A percentile compares a stretch with the other conserved stretches of the same genome.
Evolutionary conservation across 2,797 vertebrate species (phyloP).

Genomic region (Lagorchestes hirsutus): DNA sequence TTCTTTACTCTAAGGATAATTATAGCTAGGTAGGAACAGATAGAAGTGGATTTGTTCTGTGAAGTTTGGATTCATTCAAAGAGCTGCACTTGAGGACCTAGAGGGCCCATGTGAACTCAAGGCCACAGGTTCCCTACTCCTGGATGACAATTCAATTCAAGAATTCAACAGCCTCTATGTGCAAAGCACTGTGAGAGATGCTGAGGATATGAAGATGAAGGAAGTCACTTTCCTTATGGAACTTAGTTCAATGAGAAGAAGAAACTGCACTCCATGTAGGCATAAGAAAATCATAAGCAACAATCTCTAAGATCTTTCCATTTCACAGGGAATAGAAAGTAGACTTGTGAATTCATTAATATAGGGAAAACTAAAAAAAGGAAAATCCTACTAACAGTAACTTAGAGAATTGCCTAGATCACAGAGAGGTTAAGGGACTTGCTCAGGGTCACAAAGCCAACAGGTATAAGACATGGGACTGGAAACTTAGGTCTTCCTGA

Average conservation of each 20-base stretch:
- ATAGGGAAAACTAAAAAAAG: background rate
- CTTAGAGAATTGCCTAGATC: background rate
- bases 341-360: background rate
- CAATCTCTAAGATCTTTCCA: conserved; percentile 15
- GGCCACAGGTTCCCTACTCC: no score
- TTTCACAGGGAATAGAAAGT: background rate
- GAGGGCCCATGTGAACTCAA: no score
- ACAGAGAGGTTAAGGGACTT: background rate
- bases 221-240: background rate
- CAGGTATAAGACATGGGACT: background rate
- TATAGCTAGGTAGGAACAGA: background rate
- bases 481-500: background rate
- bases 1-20: conserved; percentile 12
- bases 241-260: background rate
- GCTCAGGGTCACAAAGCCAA: background rate
- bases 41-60: background rate
- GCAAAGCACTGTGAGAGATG: background rate
- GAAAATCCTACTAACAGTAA: background rate
- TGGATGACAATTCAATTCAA: background rate
- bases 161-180: background rate
- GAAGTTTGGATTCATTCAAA: no score
- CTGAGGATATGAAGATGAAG: background rate
- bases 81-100: no score
- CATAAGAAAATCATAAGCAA: conserved; percentile 21
- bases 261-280: background rate